These are phyloP conservation scores for Cyphomyrmex costatus DNA, from an alignment of 1,140 invertebrate genomes.

Conservation along the genomic window DNA sequence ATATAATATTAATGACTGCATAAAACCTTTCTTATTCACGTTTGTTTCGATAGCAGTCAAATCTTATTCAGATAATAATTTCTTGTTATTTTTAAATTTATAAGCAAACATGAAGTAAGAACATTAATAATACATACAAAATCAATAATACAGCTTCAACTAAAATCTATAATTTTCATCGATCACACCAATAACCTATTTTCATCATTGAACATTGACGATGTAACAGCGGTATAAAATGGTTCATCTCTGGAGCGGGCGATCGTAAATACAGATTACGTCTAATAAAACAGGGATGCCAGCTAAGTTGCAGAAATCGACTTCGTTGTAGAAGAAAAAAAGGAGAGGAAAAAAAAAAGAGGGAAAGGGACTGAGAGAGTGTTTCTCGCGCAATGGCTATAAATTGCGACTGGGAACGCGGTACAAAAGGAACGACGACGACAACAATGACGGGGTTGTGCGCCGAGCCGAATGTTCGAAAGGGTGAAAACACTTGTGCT, in stretches of 20 bases:
- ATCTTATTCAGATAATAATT: not conserved
- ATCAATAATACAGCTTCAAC: not conserved
- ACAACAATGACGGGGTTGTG: constrained; percentile 12
- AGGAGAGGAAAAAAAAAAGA: not conserved
- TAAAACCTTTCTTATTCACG: not conserved
- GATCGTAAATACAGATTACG: constrained; percentile 57
- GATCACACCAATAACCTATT: constrained; percentile 35
- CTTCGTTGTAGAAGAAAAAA: constrained; percentile 20
- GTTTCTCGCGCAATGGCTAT: constrained; percentile 21
- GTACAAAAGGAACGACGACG: constrained; percentile 35
- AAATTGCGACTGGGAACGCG: constrained; percentile 58
- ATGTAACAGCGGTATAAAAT: constrained; percentile 43
- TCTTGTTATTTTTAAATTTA: not conserved
- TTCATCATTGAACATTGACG: constrained; percentile 18
- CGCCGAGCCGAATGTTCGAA: constrained; percentile 20
- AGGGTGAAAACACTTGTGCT: constrained; percentile 66
- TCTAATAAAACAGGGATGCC: constrained; percentile 53
- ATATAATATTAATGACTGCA: constrained; percentile 14
- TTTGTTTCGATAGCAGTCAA: not conserved
- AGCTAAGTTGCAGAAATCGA: constrained; percentile 58
- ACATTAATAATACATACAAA: not conserved
- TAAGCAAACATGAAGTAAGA: not conserved
- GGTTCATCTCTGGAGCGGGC: constrained; percentile 4
- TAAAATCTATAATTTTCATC: not conserved
- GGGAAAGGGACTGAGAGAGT: not conserved